Evolutionary conservation across 1,140 invertebrate species (phyloP).

Genomic region (Heterodera carotae): DNA sequence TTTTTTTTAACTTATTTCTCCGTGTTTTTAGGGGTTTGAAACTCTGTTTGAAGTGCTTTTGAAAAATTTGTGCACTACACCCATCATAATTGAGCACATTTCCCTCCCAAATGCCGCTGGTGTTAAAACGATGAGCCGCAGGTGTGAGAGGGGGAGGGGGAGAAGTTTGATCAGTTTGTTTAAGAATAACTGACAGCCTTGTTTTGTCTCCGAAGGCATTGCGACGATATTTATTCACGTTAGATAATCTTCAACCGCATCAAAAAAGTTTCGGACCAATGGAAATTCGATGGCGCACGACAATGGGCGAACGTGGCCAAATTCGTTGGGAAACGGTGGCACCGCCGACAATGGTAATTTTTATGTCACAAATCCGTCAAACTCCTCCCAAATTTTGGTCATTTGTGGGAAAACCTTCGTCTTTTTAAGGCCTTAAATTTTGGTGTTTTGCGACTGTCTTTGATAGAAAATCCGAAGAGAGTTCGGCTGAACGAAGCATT

Average conservation of each 20-base stretch:
- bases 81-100: constrained; percentile 67
- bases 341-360: constrained; percentile 66
- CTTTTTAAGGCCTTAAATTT: constrained; percentile 75
- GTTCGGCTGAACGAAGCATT: constrained; percentile 80
- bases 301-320: constrained; percentile 88
- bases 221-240: constrained; percentile 69
- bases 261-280: constrained; percentile 29
- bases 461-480: constrained; percentile 80
- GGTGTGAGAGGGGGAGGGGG: constrained; percentile 77
- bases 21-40: constrained; percentile 39
- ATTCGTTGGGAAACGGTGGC: constrained; percentile 92
- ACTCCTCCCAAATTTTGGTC: too few relatives aligned
- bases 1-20: too few relatives aligned
- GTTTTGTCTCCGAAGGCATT: constrained; percentile 82
- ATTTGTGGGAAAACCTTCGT: constrained; percentile 66
- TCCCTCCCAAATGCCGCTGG: not conserved
- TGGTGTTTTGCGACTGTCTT: constrained; percentile 80
- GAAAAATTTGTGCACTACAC: constrained; percentile 85
- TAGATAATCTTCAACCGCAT: not conserved
- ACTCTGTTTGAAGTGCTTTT: constrained; percentile 89
- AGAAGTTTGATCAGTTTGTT: constrained; percentile 67
- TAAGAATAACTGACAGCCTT: constrained; percentile 32
- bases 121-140: constrained; percentile 13
- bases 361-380: not conserved
- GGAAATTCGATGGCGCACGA: constrained; percentile 94